Base-by-base conservation (phyloP, 2,113 vertebrate genomes). In the Epinephelus lanceolatus region DNA sequence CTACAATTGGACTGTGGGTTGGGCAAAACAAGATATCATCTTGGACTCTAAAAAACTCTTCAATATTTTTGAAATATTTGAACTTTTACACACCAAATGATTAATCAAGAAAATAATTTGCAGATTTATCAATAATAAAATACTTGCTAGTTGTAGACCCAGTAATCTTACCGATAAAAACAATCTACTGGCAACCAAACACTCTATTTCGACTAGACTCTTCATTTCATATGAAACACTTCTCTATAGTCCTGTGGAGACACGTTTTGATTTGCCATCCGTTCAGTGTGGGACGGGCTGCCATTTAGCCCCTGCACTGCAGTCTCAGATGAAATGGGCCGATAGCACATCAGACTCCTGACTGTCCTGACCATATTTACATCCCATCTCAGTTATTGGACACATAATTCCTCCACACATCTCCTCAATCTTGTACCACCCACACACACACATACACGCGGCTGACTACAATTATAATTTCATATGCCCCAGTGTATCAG, bases 391-490 rank as follows among this genome's bases (percentile, higher is more conserved):
- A 72, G 93, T 94, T 92, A 94, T 93, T 89, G 88, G 81, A 74
- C 72, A 25, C 84, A 86, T 86, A 86, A 91, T 95, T 95, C 78
- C 86, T 89, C 71, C 55, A 23, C 67, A 73, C 93, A 79, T 87
- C 83, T 83, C 68, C 71, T 76, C 80, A 80, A 74, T 73, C 86
- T 79, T 72, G 37, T 73, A 77, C 74, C 88, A 56, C 63, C 79
- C 86, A 4, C 68, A 53, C 68, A 87, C 71, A 78, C 78, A 84
- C 86, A 81, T 76, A 71, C 68, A 80, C 86, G 85, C 66, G 71
- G 73, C 85, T 73, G 60, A 88, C 61, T 62, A 67, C 89, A 89
- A 94, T 96, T 94, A 92, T 85, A 86, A 94, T 96, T 94, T 94
- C 78, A 84, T 78, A 84, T 83, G 81, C 86, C 72, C 71, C 77